Conservation (phyloP, 2,797 vertebrate species). For the Cottoperca gobio region DNA sequence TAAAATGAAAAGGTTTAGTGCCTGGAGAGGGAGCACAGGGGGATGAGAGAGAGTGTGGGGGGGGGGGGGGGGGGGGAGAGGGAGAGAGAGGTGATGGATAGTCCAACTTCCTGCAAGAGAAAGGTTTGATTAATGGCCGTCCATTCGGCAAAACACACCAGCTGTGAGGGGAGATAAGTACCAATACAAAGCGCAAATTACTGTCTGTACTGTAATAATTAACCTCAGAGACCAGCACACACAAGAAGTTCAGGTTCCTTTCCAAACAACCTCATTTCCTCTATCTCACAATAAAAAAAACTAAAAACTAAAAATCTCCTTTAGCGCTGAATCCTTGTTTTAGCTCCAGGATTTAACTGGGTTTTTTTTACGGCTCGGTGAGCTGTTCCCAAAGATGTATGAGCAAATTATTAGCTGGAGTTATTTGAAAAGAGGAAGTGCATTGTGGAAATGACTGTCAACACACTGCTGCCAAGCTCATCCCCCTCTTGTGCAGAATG, state of each 20-base stretch:
- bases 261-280: conserved; percentile 53
- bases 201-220: conserved; percentile 90
- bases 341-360: conserved; percentile 67
- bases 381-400: conserved; percentile 73
- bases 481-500: conserved; percentile 50
- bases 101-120: conserved; percentile 86
- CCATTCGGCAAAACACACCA: conserved; percentile 85
- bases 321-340: conserved; percentile 52
- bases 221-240: conserved; percentile 81
- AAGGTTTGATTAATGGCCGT: conserved; percentile 93
- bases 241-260: conserved; percentile 69
- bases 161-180: conserved; percentile 92
- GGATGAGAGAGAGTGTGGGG: conserved; percentile 14
- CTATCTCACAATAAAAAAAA: conserved; percentile 38
- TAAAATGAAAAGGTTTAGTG: conserved; percentile 88
- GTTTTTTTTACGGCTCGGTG: conserved; percentile 59
- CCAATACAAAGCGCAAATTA: conserved; percentile 88
- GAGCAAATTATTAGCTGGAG: conserved; percentile 73
- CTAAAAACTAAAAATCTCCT: conserved; percentile 37
- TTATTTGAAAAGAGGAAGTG: conserved; percentile 70
- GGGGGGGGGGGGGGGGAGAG: conserved; percentile 11
- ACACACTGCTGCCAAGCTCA: conserved; percentile 65
- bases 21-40: conserved; percentile 67
- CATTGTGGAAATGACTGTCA: conserved; percentile 75
- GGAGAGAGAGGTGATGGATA: conserved; percentile 87